Evolutionary conservation across 2,113 vertebrate species (phyloP), one percentile per base, ranked within the genome.

Genomic region (Tetrax tetrax): DNA sequence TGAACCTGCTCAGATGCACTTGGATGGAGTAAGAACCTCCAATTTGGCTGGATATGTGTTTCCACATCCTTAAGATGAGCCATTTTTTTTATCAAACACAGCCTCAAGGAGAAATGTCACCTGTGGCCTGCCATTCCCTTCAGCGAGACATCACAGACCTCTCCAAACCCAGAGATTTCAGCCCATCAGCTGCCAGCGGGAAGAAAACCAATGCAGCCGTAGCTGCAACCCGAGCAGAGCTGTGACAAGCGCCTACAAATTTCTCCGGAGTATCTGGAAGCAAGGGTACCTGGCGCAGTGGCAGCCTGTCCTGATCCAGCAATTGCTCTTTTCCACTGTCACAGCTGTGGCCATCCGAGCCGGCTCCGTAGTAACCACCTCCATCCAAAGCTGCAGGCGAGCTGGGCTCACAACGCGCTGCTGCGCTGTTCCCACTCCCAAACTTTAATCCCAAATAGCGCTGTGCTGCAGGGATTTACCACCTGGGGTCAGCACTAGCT

Each of bases 251-350:
- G 2, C 33, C 45, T 3, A 2, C 57, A 64, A 35, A 25, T 5
- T 56, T 29, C 43, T 68, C 76, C 5, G 8, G 14, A 41, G 4
- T 6, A 14, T 5, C 53, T 13, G 27, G 45, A 69, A 51, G 35
- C 2, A 1, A 0, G 0, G 37, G 18, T 7, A 23, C 25, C 33
- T 0, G 0, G 45, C 25, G 53, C 25, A 0, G 1, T 0, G 29
- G 47, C 54, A 41, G 48, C 41, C 74, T 17, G 21, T 54, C 35
- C 29, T 3, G 28, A 29, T 3, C 45, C 50, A 23, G 38, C 59
- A 47, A 1, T 0, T 3, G 29, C 20, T 41, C 37, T 61, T 51
- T 31, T 6, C 35, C 60, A 1, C 9, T 0, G 0, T 14, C 17
- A 0, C 20, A 8, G 61, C 37, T 24, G 0, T 1, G 4, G n/a